Base-by-base conservation (phyloP, 1,140 invertebrate species). In the Hylaeus anthracinus region DNA sequence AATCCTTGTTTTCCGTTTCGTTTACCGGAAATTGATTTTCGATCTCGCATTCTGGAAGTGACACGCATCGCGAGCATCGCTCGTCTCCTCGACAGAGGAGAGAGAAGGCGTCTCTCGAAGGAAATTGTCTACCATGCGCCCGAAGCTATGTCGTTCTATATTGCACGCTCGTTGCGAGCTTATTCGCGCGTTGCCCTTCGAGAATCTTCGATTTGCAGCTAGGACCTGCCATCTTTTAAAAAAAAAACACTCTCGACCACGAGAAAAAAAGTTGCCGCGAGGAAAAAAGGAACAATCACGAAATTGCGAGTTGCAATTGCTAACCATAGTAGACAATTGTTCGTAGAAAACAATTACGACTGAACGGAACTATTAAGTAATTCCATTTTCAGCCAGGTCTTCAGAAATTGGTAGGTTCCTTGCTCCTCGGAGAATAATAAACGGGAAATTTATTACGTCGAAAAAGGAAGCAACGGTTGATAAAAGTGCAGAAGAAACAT, bases 61-160 rank as follows among this genome's bases (percentile, higher is more conserved):
- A 86, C 85, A 82, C 72, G 80, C 85, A 74, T 58, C 83, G 39
- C 58, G 78, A 70, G 48, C 79, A 65, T 63, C 81, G 56, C 37
- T 53, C 75, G 43, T 51, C 69, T 73, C 79, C 45, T 48, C 8
- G 45, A 8, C 5, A 8, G 45, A 8, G 45, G 45, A 0, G 45
- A 1, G 45, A 8, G 61, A n/a, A 60, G 39, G 37, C 45, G 15
- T 66, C 75, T 79, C 84, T 79, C 63, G 26, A 43, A 83, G 85
- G 72, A 86, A 86, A 86, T 86, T 86, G 85, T 86, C 84, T 82
- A 72, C 71, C 79, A 58, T 43, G 39, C 39, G 43, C 72, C 66
- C 41, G 41, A 15, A 53, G 76, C 76, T 56, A 65, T 55, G 10
- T n/a, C 70, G 41, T 79, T 73, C 39, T 65, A 79, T 79, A 61